Base-by-base conservation (phyloP, 1,140 invertebrate genomes). In the Sycobia sp. region DNA sequence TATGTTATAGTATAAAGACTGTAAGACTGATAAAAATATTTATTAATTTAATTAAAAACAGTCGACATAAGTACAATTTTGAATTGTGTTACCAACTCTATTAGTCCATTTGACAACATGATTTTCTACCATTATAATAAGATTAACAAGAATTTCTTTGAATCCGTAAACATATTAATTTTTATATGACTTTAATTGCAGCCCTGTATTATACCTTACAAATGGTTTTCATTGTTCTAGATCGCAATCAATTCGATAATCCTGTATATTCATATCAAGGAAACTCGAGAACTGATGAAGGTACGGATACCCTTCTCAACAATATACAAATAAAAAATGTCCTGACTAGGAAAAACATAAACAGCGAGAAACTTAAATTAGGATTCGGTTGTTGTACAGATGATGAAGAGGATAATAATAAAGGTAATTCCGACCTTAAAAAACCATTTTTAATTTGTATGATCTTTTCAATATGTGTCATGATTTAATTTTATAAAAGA, bases 241-340 rank as follows among this genome's bases (percentile, higher is more conserved):
- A 94, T 75, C 88, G 89, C 67, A 91, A 93, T 76, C 93, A 96
- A 79, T 95, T 96, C 78, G 94, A 95, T 77, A 96, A 96, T 85
- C 93, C 93, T 0, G 92, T 94, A 2, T 96, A 95, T 77, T 90
- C 91, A 0, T 91, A 88, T 79, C 88, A 90, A 79, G 81, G 82
- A 23, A 55, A 49, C 36, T 78, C 79, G 0, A 84, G 84, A 56
- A 75, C 77, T 2, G 86, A 88, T 41, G 85, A 85, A 66, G 78
- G 76, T 57, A 84, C 86, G 0, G 81, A 85, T n/a, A 85, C 85
- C 0, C 73, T 89, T 43, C 71, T 85, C 9, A 86, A 85, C 69
- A 87, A 87, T 70, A 75, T 78, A 62, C 72, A 80, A 56, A 87
- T 90, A 32, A 83, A 83, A 55, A 91, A 92, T 76, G 93, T 80